These are phyloP conservation scores for Hymenochirus boettgeri DNA, from an alignment of 2,113 vertebrate genomes.

Conservation along the genomic window DNA sequence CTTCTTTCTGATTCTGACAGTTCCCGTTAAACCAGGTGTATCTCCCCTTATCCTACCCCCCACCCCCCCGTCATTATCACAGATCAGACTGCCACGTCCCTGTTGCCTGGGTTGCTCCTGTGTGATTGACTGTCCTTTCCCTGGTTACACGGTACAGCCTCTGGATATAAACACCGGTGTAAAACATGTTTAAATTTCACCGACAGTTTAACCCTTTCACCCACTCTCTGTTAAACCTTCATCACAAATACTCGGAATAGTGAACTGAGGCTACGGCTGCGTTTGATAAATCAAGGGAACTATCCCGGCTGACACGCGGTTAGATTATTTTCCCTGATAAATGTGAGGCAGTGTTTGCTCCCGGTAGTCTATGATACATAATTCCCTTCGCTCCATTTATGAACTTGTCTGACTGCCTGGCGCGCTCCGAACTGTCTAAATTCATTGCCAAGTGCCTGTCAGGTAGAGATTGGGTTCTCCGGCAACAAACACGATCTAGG, in stretches of 20 bases:
- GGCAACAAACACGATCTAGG: too few relatives aligned
- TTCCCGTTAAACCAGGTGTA: too few relatives aligned
- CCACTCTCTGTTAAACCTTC: not conserved
- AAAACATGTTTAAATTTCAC: constrained; percentile 18
- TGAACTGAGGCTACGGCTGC: not conserved
- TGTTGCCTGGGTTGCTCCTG: too few relatives aligned
- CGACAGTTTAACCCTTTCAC: constrained; percentile 26
- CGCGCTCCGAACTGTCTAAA: not conserved
- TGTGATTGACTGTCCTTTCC: too few relatives aligned
- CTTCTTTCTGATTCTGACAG: too few relatives aligned
- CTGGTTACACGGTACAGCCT: not conserved
- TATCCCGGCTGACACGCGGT: not conserved
- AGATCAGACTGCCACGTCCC: too few relatives aligned
- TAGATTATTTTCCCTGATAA: constrained; percentile 30
- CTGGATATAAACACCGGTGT: constrained; percentile 15
- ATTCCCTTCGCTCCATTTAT: constrained; percentile 14
- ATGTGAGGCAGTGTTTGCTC: constrained; percentile 12
- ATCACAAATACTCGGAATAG: not conserved
- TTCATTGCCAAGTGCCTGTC: not conserved
- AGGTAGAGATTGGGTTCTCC: too few relatives aligned
- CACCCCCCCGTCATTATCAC: too few relatives aligned
- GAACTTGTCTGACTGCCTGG: not conserved
- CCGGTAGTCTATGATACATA: constrained; percentile 28
- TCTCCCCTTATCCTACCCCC: not conserved
- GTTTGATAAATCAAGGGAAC: constrained; percentile 26